Evolutionary conservation across 2,113 vertebrate species (phyloP).

Genomic region (Sorex araneus): DNA sequence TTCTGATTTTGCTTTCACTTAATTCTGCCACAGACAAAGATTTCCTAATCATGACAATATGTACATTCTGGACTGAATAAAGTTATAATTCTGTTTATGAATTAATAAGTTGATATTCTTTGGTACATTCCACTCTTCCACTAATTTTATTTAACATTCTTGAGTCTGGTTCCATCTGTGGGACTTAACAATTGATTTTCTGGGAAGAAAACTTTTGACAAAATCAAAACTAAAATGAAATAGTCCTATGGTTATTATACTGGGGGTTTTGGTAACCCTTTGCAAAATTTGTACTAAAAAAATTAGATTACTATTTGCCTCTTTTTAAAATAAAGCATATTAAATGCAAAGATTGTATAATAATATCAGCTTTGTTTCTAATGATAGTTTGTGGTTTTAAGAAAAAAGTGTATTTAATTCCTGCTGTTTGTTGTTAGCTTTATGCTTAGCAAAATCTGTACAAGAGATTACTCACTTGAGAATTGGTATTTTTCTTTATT

Average conservation of each 20-base stretch:
- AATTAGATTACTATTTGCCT: neutral
- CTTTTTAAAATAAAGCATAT: conserved; percentile 28
- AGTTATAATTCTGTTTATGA: neutral
- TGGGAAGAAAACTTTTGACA: conserved; percentile 18
- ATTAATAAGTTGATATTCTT: conserved; percentile 26
- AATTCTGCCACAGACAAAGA: neutral
- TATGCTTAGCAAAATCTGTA: neutral
- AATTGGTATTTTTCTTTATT: conserved; percentile 35
- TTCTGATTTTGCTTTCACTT: neutral
- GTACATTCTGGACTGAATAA: conserved; percentile 4
- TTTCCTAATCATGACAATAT: neutral
- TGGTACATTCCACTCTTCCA: neutral
- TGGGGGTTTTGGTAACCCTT: neutral
- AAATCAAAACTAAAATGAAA: conserved; percentile 15
- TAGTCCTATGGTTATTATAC: neutral
- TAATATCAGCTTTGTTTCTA: conserved; percentile 16
- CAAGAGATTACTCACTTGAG: conserved; percentile 36
- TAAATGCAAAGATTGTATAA: conserved; percentile 55
- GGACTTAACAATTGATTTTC: conserved; percentile 39
- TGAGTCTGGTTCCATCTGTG: conserved; percentile 18
- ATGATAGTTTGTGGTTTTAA: conserved; percentile 1
- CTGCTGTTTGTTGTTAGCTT: neutral
- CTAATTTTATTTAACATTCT: conserved; percentile 36
- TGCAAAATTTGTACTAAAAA: neutral
- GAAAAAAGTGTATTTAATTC: conserved; percentile 37